Conservation (phyloP, 2,888 invertebrate genomes). For the Hoplodrina blanda region DNA sequence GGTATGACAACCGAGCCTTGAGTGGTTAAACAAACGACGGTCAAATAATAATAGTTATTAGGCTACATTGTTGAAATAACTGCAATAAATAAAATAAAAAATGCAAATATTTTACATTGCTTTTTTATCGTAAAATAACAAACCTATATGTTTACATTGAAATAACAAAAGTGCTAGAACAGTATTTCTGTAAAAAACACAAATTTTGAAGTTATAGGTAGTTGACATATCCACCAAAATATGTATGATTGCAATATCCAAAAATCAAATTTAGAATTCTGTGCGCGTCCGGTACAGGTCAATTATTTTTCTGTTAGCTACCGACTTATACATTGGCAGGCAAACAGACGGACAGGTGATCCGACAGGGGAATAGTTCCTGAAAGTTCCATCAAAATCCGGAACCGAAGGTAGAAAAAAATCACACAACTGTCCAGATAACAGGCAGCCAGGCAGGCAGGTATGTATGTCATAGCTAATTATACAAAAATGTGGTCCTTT, state of each 20-base stretch:
- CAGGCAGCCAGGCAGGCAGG: neutral
- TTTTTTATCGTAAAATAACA: no score
- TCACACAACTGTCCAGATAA: conserved; percentile 2
- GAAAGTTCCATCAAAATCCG: conserved; percentile 37
- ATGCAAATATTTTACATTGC: no score
- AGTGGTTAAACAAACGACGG: no score
- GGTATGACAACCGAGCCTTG: no score
- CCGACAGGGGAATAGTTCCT: conserved; percentile 36
- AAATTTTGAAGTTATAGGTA: neutral
- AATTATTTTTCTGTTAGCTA: conserved; percentile 51
- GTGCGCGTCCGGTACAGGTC: conserved; percentile 25
- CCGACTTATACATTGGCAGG: conserved; percentile 32
- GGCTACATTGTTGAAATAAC: no score
- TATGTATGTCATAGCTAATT: conserved; percentile 5
- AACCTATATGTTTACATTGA: no score
- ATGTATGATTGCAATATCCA: neutral
- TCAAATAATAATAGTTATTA: no score
- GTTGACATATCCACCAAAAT: neutral
- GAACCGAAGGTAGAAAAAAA: conserved; percentile 20
- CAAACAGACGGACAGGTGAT: conserved; percentile 43
- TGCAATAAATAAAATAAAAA: no score
- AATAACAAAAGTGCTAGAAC: no score
- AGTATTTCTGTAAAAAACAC: no score
- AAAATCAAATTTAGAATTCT: conserved; percentile 11
- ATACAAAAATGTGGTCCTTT: neutral